A percentile compares a stretch with the other conserved stretches of the same genome.
Evolutionary conservation across 2,888 invertebrate genomes (phyloP).

Genomic region (Drosophila stalkeri): DNA sequence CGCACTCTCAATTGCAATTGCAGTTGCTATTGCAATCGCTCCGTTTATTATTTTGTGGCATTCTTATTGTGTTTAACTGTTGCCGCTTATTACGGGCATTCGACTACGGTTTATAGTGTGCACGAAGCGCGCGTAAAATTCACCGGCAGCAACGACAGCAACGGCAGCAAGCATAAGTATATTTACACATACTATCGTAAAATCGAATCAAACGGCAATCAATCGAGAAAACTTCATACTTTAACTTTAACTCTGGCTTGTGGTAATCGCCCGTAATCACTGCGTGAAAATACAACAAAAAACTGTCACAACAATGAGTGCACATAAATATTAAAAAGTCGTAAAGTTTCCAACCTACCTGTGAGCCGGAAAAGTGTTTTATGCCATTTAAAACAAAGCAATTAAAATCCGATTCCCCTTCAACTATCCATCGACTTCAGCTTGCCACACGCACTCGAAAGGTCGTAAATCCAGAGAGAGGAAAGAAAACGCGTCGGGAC

Average conservation of each 20-base stretch:
- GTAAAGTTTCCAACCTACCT: conserved; percentile 62
- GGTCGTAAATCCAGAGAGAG: conserved; percentile 51
- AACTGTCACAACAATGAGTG: conserved; percentile 67
- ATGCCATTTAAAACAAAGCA: conserved; percentile 77
- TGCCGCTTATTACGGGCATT: conserved; percentile 69
- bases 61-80: conserved; percentile 82
- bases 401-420: conserved; percentile 58
- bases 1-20: conserved; percentile 20
- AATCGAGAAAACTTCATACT: conserved; percentile 47
- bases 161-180: conserved; percentile 31
- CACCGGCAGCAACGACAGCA: conserved; percentile 24
- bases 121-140: conserved; percentile 50
- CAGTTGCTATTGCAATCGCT: conserved; percentile 30
- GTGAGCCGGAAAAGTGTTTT: conserved; percentile 44
- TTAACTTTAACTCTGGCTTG: conserved; percentile 15
- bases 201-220: conserved; percentile 37
- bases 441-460: conserved; percentile 57
- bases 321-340: conserved; percentile 76
- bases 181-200: conserved; percentile 15
- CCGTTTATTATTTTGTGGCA: conserved; percentile 70
- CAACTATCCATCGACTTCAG: conserved; percentile 26
- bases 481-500: conserved; percentile 37
- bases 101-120: conserved; percentile 58
- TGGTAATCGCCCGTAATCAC: conserved; percentile 23
- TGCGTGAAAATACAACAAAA: conserved; percentile 43